These are phyloP conservation scores for Pipra filicauda DNA, from an alignment of 2,113 vertebrate genomes.

Conservation along the genomic window DNA sequence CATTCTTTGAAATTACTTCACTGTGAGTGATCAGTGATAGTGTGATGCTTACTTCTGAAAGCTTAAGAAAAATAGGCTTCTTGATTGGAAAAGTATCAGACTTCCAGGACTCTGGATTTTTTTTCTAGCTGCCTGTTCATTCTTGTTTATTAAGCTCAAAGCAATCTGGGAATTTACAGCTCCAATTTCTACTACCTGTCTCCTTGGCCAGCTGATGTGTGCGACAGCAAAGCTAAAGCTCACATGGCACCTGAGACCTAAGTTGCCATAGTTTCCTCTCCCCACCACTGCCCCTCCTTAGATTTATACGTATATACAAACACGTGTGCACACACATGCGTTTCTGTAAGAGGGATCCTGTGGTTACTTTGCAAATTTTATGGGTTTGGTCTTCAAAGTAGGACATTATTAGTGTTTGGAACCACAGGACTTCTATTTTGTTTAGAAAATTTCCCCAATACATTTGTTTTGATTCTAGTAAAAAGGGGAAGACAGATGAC, in stretches of 20 bases:
- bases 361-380: background rate
- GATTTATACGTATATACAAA: background rate
- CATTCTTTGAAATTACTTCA: background rate
- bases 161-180: background rate
- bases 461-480: background rate
- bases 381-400: background rate
- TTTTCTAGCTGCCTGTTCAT: background rate
- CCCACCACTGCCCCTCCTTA: too few species aligned
- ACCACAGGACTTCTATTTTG: background rate
- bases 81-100: background rate
- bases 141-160: background rate
- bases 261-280: background rate
- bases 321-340: rapidly evolving
- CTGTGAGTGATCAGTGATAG: background rate
- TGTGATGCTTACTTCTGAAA: background rate
- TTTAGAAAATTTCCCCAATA: background rate
- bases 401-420: background rate
- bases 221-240: background rate
- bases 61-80: background rate
- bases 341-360: background rate
- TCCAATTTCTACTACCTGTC: background rate
- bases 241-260: background rate
- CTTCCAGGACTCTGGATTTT: background rate
- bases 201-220: background rate
- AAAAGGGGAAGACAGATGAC: background rate